These are phyloP conservation scores for Parasteatoda tepidariorum DNA, from an alignment of 1,140 invertebrate species.

Conservation along the genomic window DNA sequence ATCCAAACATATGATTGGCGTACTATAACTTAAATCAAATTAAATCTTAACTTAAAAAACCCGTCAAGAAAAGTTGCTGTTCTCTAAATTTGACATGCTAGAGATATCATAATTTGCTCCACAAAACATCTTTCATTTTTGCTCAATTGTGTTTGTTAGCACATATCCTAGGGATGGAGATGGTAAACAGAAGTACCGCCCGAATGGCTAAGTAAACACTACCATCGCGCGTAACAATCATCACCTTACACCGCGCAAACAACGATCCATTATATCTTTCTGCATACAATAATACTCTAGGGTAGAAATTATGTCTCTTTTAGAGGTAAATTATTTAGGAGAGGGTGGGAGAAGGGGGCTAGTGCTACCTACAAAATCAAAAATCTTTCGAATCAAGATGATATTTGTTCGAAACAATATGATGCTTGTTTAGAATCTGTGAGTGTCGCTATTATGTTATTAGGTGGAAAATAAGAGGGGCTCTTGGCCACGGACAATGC, in stretches of 20 bases:
- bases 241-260: slow-evolving; percentile 6
- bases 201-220: slow-evolving; percentile 10
- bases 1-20: no score
- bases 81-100: no score
- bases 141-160: background rate
- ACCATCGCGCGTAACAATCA: background rate
- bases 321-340: background rate
- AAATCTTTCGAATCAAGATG: slow-evolving; percentile 4
- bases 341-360: background rate
- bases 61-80: no score
- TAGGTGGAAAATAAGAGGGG: slow-evolving; percentile 11
- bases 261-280: slow-evolving; percentile 20
- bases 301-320: background rate
- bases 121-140: background rate
- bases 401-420: slow-evolving; percentile 21
- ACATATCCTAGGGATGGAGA: no score
- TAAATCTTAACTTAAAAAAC: no score
- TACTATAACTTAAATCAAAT: no score
- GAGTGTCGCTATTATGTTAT: slow-evolving; percentile 24
- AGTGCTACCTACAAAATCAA: slow-evolving; percentile 26
- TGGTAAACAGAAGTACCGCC: background rate
- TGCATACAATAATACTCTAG: background rate
- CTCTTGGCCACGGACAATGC: slow-evolving; percentile 38
- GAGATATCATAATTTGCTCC: no score
- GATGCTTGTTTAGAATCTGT: background rate